phyloP scores from a whole-genome alignment of 2,797 vertebrate species.

The Australoheros facetus region DNA sequence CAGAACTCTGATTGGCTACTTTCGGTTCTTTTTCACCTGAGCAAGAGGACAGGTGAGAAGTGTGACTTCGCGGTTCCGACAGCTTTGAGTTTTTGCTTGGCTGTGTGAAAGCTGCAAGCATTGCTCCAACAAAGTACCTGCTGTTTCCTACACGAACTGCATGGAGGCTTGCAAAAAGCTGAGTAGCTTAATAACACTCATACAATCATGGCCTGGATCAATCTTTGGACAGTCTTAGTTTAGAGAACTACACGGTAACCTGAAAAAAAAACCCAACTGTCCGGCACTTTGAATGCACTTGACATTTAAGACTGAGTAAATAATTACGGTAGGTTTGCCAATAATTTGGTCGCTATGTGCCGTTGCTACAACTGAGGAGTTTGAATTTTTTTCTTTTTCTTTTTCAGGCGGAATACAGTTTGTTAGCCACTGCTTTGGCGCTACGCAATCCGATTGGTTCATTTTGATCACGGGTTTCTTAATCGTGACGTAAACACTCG shows the following conservation, averaged over 20 bases:
- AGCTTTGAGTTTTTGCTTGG: not conserved
- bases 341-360: conserved; percentile 34
- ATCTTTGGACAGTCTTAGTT: not conserved
- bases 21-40: not conserved
- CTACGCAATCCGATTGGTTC: conserved; percentile 65
- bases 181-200: not conserved
- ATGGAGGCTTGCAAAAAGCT: not conserved
- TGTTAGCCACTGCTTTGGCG: conserved; percentile 19
- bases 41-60: not conserved
- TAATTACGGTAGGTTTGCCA: conserved; percentile 6
- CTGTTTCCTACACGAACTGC: not conserved
- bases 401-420: not conserved
- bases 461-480: not conserved
- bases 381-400: not conserved
- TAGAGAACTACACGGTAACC: not conserved
- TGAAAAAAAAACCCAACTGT: no score
- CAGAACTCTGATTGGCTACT: no score
- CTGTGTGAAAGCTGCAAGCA: not conserved
- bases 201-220: not conserved
- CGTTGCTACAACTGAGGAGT: conserved; percentile 63
- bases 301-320: not conserved
- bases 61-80: not conserved
- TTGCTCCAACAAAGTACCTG: not conserved
- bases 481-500: fast-evolving
- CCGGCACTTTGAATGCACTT: not conserved